Percentiles rank a stretch among this genome's conserved stretches.
These are phyloP conservation scores for Nansenia antarctica DNA, from an alignment of 2,113 vertebrate genomes.

Conservation along the genomic window DNA sequence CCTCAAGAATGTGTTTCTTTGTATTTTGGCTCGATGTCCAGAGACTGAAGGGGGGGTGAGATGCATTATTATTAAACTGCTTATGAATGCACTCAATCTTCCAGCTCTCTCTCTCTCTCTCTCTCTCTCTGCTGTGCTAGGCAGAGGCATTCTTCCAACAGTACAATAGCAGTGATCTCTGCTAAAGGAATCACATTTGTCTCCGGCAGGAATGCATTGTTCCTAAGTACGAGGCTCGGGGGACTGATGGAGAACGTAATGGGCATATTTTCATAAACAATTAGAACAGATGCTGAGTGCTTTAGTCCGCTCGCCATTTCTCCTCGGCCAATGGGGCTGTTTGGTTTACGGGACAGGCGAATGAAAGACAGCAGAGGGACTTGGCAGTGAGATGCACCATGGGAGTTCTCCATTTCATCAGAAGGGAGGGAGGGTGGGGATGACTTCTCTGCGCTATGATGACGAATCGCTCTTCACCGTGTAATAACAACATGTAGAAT, in stretches of 20 bases:
- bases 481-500: not conserved
- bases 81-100: not conserved
- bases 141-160: slow-evolving; percentile 12
- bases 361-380: slow-evolving; percentile 20
- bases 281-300: slow-evolving; percentile 16
- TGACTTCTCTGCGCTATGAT: no score
- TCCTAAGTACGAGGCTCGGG: slow-evolving; percentile 9
- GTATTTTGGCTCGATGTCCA: slow-evolving; percentile 14
- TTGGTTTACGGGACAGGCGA: slow-evolving; percentile 13
- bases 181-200: slow-evolving; percentile 30
- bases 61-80: slow-evolving; percentile 11
- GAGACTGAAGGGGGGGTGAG: slow-evolving; percentile 25
- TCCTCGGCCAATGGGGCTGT: slow-evolving; percentile 3
- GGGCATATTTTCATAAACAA: slow-evolving; percentile 27
- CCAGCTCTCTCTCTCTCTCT: not conserved
- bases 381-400: not conserved
- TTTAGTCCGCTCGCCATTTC: slow-evolving; percentile 12
- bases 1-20: slow-evolving; percentile 6
- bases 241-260: slow-evolving; percentile 20
- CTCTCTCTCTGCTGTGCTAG: not conserved
- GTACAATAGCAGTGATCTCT: slow-evolving; percentile 21
- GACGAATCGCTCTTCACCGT: not conserved
- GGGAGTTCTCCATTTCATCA: slow-evolving; percentile 7
- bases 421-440: not conserved
- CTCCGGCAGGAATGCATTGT: slow-evolving; percentile 21